Evolutionary conservation across 92 coral and sea anemone genomes (phyloP), one percentile per base, ranked within the genome.

Genomic region (Bergia sp.): DNA sequence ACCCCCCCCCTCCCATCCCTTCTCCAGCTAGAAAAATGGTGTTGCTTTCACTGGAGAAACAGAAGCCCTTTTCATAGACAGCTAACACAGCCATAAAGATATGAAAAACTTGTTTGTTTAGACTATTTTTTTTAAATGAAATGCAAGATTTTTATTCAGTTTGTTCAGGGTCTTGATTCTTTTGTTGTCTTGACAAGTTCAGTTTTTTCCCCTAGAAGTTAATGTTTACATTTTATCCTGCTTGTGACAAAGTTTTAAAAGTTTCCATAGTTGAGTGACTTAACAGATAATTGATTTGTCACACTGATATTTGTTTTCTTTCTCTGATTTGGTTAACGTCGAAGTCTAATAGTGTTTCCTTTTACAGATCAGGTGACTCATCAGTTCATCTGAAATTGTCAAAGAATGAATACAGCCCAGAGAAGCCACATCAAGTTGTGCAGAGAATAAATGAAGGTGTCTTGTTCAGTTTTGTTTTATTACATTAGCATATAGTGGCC

Each of bases 391-490:
- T 94, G 16, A 92, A 90, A 76, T 86, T 93, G 89, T 88, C 92
- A 18, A 77, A 92, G 58, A 96, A 95, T 65, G 82, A 89, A 23
- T 95, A 95, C 90, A 95, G 92, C 12, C 95, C 92, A 74, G 96
- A 91, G 83, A 88, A 92, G 76, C 98, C 96, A 9, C 42, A 89
- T 29, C 93, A 94, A 64, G 96, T 97, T 18, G 98, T 92, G 7
- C 90, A 94, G 76, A 91, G 98, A 86, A 95, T 97, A 85, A 93
- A 95, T 74, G 89, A 93, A 90, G 99, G 99, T 97, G 75, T 7
- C 45, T 38, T 44, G 77, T n/a, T 74, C 16, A 65, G 50, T 38
- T 43, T 76, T 10, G 2, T 16, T 47, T 86, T 50, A 76, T 45
- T 77, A 39, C 55, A 73, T 49, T 86, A 13, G 73, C 89, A 49